Evolutionary conservation across 2,113 vertebrate genomes (phyloP), one percentile per base, ranked within the genome.

Genomic region (Heloderma charlesbogerti): DNA sequence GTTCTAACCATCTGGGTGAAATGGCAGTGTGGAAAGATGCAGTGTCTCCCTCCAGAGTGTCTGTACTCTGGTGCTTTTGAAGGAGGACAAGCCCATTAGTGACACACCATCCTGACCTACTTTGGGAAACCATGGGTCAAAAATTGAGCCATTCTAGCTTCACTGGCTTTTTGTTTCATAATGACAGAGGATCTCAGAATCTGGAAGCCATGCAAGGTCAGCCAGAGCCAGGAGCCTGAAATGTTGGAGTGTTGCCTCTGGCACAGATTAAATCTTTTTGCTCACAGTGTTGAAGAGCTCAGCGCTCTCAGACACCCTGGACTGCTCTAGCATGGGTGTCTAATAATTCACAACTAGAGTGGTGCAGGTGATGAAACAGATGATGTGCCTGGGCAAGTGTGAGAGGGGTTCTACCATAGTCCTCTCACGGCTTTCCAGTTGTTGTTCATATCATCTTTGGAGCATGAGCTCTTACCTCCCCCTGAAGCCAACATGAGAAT

Each of bases 111-210:
- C 71, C 67, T 93, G 91, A 93, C 93, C 90, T 93, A 94, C 92
- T 95, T 95, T 87, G 91, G 92, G 75, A 80, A 93, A 71, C 22
- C 31, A 82, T 54, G 88, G 88, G 89, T 93, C 92, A 93, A 90
- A 60, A 63, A 18, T 12, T 88, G 86, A 89, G 31, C 18, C 90
- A 80, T 51, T 29, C 27, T 86, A 54, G 60, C 34, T 91, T 92
- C 84, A 88, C 90, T 34, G 77, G 89, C 75, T 69, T 86, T 57
- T 22, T 60, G 45, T 57, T 74, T 22, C 69, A 22, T 37, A 22
- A 27, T 54, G 48, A 75, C 69, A 37, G 69, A 37, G 34, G 34
- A n/a, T 34, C 48, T 12, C 45, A 31, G 69, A 75, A 27, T 71
- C 29, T 29, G 20, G 34, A 57, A 40, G 22, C 63, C 29, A 16